These are phyloP conservation scores for Acrobasis repandana DNA, from an alignment of 2,888 invertebrate species.

Conservation along the genomic window DNA sequence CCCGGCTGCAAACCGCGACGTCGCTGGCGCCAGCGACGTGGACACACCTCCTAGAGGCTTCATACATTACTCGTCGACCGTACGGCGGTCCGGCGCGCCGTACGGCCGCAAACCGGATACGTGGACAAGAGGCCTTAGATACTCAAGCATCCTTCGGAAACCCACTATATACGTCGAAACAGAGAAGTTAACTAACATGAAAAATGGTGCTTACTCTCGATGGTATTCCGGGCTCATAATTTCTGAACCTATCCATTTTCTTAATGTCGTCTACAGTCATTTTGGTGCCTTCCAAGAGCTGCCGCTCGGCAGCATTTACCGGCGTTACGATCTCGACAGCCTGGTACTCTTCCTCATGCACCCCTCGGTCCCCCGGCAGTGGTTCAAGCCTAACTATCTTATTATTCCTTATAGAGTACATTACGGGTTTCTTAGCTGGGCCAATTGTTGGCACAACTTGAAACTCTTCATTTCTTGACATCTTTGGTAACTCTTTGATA, in stretches of 20 bases:
- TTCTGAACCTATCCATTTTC: constrained; percentile 77
- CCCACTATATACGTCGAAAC: no score
- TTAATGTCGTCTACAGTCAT: constrained; percentile 79
- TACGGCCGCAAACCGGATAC: no score
- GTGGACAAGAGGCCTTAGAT: no score
- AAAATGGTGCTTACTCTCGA: constrained; percentile 69
- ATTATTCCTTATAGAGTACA: constrained; percentile 78
- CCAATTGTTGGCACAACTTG: constrained; percentile 41
- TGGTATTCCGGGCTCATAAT: constrained; percentile 78
- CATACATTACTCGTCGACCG: no score
- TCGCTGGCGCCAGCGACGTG: no score
- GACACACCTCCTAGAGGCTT: no score
- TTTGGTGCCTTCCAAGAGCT: constrained; percentile 71
- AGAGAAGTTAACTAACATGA: neutral
- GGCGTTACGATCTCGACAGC: constrained; percentile 67
- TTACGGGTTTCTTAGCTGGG: constrained; percentile 57
- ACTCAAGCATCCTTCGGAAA: no score
- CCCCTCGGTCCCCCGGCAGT: constrained; percentile 31
- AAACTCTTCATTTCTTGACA: constrained; percentile 30
- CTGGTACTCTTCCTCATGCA: constrained; percentile 45
- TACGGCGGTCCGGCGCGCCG: no score
- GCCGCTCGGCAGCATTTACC: constrained; percentile 59
- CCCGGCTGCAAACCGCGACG: no score
- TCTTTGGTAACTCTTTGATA: constrained; percentile 51
- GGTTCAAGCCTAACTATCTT: constrained; percentile 74